These are phyloP conservation scores for Timema cristinae DNA, from an alignment of 2,888 invertebrate genomes.

Conservation along the genomic window DNA sequence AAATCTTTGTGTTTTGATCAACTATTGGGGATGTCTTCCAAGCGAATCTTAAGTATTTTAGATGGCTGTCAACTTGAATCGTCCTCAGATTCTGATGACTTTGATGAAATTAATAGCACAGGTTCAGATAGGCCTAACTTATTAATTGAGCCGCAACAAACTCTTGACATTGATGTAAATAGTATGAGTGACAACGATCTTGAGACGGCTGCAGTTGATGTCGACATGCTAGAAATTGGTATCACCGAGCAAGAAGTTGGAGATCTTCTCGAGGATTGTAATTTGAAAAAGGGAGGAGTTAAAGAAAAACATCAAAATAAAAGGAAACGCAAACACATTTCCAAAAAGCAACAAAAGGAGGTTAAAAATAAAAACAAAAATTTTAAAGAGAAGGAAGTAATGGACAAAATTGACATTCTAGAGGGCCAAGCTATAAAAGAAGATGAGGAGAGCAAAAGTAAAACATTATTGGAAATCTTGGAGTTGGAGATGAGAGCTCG, in stretches of 20 bases:
- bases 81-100: too few species aligned
- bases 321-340: neutral
- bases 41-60: constrained; percentile 20
- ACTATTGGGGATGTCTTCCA: constrained; percentile 24
- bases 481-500: constrained; percentile 26
- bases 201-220: constrained; percentile 10
- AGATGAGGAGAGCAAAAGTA: constrained; percentile 19
- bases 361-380: neutral
- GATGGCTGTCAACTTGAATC: constrained; percentile 7
- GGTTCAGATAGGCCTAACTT: too few species aligned
- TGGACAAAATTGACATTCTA: neutral
- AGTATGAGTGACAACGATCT: too few species aligned
- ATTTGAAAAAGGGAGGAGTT: neutral
- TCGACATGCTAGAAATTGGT: constrained; percentile 25
- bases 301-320: neutral
- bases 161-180: too few species aligned
- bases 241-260: constrained; percentile 22
- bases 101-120: too few species aligned
- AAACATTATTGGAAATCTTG: constrained; percentile 23
- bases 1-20: constrained; percentile 23
- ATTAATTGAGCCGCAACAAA: too few species aligned
- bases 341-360: constrained; percentile 11
- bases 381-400: neutral
- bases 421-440: neutral
- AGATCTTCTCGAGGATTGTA: constrained; percentile 17